These are phyloP conservation scores for Sebastes oblongus DNA, from an alignment of 2,797 vertebrate species.

Conservation along the genomic window DNA sequence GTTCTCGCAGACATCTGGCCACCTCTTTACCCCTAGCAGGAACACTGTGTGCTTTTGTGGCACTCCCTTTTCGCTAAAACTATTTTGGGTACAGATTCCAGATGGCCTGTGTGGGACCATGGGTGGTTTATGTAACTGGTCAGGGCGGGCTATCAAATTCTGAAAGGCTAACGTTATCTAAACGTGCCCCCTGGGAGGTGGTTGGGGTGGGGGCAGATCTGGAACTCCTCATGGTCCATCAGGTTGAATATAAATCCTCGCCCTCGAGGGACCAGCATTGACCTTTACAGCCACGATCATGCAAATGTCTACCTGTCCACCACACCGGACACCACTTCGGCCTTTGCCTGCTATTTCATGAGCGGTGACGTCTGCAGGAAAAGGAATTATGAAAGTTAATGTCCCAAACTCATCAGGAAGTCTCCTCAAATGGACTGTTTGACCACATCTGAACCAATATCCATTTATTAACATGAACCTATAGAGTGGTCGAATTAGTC, in stretches of 20 bases:
- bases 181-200: slow-evolving; percentile 7
- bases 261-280: slow-evolving; percentile 22
- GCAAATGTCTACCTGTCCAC: slow-evolving; percentile 12
- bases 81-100: slow-evolving; percentile 32
- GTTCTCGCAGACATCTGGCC: neutral
- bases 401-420: neutral
- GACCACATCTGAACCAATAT: neutral
- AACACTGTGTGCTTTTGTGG: slow-evolving; percentile 32
- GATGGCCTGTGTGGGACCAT: neutral
- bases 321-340: neutral
- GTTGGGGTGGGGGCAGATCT: neutral
- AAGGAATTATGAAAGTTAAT: neutral
- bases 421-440: neutral
- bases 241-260: slow-evolving; percentile 57
- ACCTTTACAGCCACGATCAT: slow-evolving; percentile 52
- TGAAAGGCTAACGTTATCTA: slow-evolving; percentile 40
- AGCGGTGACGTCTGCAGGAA: neutral
- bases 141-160: neutral
- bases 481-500: neutral
- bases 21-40: neutral
- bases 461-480: neutral
- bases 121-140: slow-evolving; percentile 30
- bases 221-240: slow-evolving; percentile 61
- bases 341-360: neutral
- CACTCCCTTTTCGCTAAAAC: neutral